Percentiles rank a stretch among this genome's conserved stretches.
These are phyloP conservation scores for Rhizoglyphus robini DNA, from an alignment of 1,140 invertebrate species.

Conservation along the genomic window DNA sequence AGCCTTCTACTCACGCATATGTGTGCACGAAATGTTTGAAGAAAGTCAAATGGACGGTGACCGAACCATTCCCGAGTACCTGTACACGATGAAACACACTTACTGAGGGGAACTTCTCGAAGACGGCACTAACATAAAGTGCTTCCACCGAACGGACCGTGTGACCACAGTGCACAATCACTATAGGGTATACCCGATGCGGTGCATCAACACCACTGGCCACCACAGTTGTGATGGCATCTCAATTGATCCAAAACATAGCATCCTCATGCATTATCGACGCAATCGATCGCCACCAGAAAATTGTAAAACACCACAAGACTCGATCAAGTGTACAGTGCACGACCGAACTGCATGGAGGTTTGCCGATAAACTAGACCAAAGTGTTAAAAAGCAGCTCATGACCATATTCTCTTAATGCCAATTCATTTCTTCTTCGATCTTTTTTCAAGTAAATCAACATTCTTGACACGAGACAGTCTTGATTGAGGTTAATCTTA, in stretches of 20 bases:
- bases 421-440: no score
- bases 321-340: background rate
- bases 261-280: background rate
- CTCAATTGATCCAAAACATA: background rate
- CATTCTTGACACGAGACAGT: no score
- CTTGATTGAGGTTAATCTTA: no score
- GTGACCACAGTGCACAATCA: no score
- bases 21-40: constrained; percentile 20
- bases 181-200: constrained; percentile 76
- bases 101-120: constrained; percentile 75
- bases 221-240: background rate
- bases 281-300: background rate
- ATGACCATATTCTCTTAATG: no score
- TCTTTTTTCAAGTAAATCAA: no score
- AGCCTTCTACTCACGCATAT: background rate
- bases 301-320: background rate
- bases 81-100: constrained; percentile 84
- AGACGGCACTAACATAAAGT: constrained; percentile 80
- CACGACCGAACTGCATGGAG: no score
- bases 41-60: constrained; percentile 10
- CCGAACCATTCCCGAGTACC: no score
- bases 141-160: constrained; percentile 76
- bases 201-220: constrained; percentile 53
- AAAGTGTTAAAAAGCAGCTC: no score
- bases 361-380: no score